Conservation (phyloP, 2,888 invertebrate species). For the Hirtodrosophila confusa region DNA sequence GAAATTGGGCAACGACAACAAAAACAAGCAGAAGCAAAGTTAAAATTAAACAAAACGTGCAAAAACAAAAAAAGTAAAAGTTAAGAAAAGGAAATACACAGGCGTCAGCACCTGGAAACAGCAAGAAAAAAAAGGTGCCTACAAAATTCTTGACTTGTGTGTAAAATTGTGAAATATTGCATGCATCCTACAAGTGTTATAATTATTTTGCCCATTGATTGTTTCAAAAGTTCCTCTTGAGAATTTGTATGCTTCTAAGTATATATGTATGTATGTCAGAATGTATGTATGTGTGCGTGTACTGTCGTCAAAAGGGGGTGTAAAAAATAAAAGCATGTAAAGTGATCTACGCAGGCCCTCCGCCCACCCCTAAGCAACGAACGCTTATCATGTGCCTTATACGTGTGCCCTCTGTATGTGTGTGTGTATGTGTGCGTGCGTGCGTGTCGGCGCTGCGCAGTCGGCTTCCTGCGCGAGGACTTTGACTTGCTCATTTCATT, state of each 20-base stretch:
- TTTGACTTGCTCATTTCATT: slow-evolving; percentile 62
- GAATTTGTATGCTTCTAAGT: slow-evolving; percentile 15
- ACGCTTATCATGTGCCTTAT: slow-evolving; percentile 64
- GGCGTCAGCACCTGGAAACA: slow-evolving; percentile 36
- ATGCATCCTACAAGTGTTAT: slow-evolving; percentile 38
- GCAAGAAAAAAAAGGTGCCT: slow-evolving; percentile 56
- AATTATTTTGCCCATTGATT: slow-evolving; percentile 43
- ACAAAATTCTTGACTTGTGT: slow-evolving; percentile 27
- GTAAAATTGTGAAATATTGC: slow-evolving; percentile 23
- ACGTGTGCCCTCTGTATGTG: slow-evolving; percentile 31
- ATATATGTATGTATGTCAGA: slow-evolving; percentile 14
- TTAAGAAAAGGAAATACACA: slow-evolving; percentile 43
- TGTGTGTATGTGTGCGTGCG: slow-evolving; percentile 48
- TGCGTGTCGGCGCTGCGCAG: slow-evolving; percentile 69
- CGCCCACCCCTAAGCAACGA: slow-evolving; percentile 63
- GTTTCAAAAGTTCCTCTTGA: slow-evolving; percentile 43
- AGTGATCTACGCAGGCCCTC: slow-evolving; percentile 63
- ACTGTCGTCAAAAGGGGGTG: slow-evolving; percentile 59
- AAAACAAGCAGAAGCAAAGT: slow-evolving; percentile 43
- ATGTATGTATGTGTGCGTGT: slow-evolving; percentile 23
- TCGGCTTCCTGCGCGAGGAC: slow-evolving; percentile 76
- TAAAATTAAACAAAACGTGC: slow-evolving; percentile 55
- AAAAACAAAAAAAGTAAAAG: slow-evolving; percentile 41
- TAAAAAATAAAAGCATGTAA: slow-evolving; percentile 72
- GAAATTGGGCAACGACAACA: slow-evolving; percentile 56